phyloP scores from a whole-genome alignment of 1,140 invertebrate genomes.

The Bombus haemorrhoidalis region DNA sequence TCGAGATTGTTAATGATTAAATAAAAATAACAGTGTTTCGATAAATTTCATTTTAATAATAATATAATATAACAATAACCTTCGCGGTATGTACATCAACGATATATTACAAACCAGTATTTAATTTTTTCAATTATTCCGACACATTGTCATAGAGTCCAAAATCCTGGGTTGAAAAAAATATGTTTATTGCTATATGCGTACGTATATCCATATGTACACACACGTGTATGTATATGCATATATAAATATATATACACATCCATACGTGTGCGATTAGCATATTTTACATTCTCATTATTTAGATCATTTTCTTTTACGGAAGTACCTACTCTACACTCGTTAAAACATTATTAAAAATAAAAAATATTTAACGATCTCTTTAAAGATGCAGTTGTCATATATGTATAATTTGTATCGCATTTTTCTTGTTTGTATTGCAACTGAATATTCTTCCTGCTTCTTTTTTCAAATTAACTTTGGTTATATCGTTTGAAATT shows the following conservation, averaged over 20 bases:
- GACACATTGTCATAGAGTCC: slow-evolving; percentile 33
- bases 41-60: slow-evolving; percentile 75
- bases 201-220: slow-evolving; percentile 40
- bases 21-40: slow-evolving; percentile 33
- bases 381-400: slow-evolving; percentile 24
- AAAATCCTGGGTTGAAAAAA: slow-evolving; percentile 59
- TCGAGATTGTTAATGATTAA: not conserved
- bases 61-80: slow-evolving; percentile 79
- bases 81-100: slow-evolving; percentile 79
- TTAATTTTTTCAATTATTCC: slow-evolving; percentile 46
- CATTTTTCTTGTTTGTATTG: slow-evolving; percentile 9
- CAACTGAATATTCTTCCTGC: slow-evolving; percentile 31
- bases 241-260: slow-evolving; percentile 44
- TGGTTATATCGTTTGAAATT: not conserved
- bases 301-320: slow-evolving; percentile 28
- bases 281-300: slow-evolving; percentile 54
- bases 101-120: slow-evolving; percentile 77
- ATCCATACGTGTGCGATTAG: slow-evolving; percentile 44
- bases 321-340: slow-evolving; percentile 57
- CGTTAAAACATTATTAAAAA: slow-evolving; percentile 69
- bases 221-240: slow-evolving; percentile 35
- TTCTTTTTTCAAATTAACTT: slow-evolving; percentile 14
- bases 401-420: slow-evolving; percentile 25
- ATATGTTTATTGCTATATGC: slow-evolving; percentile 69
- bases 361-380: slow-evolving; percentile 66